phyloP scores from a whole-genome alignment of 2,797 vertebrate species.

The Trachurus trachurus region DNA sequence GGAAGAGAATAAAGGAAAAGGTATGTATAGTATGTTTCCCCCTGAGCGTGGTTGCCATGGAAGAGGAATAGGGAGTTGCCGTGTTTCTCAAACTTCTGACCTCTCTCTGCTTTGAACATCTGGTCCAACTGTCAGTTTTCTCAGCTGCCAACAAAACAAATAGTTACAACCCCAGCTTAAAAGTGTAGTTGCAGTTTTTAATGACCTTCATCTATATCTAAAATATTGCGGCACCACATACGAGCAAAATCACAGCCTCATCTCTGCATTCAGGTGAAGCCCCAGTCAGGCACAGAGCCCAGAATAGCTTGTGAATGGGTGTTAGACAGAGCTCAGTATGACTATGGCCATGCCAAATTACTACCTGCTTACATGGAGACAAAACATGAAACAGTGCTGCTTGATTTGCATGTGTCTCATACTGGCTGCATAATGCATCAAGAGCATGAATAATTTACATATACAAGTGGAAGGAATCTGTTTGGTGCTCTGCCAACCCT shows the following conservation, averaged over 20 bases:
- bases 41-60: not conserved
- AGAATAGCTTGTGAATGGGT: conserved; percentile 56
- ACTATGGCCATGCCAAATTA: conserved; percentile 73
- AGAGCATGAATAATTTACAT: conserved; percentile 84
- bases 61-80: not conserved
- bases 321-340: conserved; percentile 39
- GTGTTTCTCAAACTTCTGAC: not conserved
- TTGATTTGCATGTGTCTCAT: conserved; percentile 78
- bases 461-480: conserved; percentile 80
- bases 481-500: conserved; percentile 76
- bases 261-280: conserved; percentile 62
- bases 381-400: conserved; percentile 78
- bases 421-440: conserved; percentile 83
- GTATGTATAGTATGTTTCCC: not conserved
- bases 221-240: conserved; percentile 48
- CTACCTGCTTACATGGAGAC: conserved; percentile 79
- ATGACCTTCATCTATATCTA: conserved; percentile 41
- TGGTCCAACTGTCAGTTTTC: not conserved
- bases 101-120: not conserved
- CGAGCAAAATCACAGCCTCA: conserved; percentile 43
- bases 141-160: conserved; percentile 1
- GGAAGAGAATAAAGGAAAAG: not conserved
- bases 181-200: conserved; percentile 17
- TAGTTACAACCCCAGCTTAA: not conserved
- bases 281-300: conserved; percentile 38